Base-by-base conservation (phyloP, 2,888 invertebrate species). In the Mythimna albipuncta region DNA sequence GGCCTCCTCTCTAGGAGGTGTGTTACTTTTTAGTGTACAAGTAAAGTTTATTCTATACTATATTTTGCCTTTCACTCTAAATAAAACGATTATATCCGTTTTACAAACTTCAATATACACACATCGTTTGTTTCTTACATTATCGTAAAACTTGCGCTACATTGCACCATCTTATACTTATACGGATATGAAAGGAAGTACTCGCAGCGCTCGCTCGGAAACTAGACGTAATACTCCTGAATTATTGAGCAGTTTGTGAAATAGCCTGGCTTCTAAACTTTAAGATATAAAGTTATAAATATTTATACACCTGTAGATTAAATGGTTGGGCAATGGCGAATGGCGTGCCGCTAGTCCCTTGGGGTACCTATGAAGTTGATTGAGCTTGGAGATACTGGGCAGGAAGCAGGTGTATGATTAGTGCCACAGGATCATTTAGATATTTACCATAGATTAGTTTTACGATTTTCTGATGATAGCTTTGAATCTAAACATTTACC, bases 171-270 rank as follows among this genome's bases (percentile, higher is more conserved):
- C 63, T 69, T 21, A 13, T 41, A 61, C 41, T 10, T 47, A 11
- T 21, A 5, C 21, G 9, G n/a, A 59, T 81, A 66, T 38, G 63
- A 66, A 65, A 69, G 79, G 79, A 83, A 66, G 66, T 82, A 64
- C 50, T 11, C 32, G 16, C 35, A 59, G 55, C 54, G 26, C 62
- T 55, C 65, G 58, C 26, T 82, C 65, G 68, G 64, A 68, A 65
- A 82, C 54, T 64, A 35, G 79, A 58, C 41, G 50, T 57, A 64
- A 58, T 13, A 65, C 69, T 83, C 64, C 81, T 83, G 80, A 74
- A 81, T 81, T 74, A 83, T 81, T 70, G 10, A 81, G 68, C 21
- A 74, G 10, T 59, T 83, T 83, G 70, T 65, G 84, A 83, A 81
- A 74, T 83, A 79, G 21, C 26, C 44, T 32, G 21, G 47, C 41